Base-by-base conservation (phyloP, 2,797 vertebrate genomes). In the Pogoniulus pusillus region DNA sequence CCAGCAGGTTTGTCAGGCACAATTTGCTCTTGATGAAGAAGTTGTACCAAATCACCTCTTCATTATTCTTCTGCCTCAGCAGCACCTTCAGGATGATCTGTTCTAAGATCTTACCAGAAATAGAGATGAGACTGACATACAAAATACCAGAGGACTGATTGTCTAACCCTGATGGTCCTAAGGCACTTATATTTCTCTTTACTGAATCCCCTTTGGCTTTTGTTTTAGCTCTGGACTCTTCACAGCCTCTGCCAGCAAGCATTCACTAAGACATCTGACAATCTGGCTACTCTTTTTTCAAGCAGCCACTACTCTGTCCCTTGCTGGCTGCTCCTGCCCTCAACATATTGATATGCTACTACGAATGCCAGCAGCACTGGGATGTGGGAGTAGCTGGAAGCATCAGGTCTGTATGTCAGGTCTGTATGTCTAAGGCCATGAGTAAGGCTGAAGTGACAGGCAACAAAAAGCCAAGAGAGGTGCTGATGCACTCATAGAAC, bases 381-480 rank as follows among this genome's bases (percentile, higher is more conserved):
- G 71, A 22, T 16, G 34, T 15, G 27, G 75, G 5, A 77, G 32
- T 30, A 87, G 66, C 20, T 63, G 10, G 20, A 49, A 74, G 49
- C 34, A 49, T 4, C 29, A 37, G 17, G 4, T 4, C 22, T 71
- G 20, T 45, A n/a, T 1, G 2, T 39, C 19, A 37, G 17, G 4
- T 4, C 22, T 71, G 20, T 45, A n/a, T 1, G 2, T 39, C 19
- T 3, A 8, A 82, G 39, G 51, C 65, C 34, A 5, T 0, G 2
- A 20, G 47, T 27, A 29, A 16, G 19, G 34, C 47, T 34, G 15
- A 29, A 60, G 10, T 0, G 0, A 14, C 0, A 2, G 14, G 34
- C 72, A 51, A 13, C 6, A 22, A 66, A 27, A 29, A 80, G 49
- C 64, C 29, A 23, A 11, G 49, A 43, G 66, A 16, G 26, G 20